Conservation (phyloP, 2,113 vertebrate species). For the Mesitornis unicolor region DNA sequence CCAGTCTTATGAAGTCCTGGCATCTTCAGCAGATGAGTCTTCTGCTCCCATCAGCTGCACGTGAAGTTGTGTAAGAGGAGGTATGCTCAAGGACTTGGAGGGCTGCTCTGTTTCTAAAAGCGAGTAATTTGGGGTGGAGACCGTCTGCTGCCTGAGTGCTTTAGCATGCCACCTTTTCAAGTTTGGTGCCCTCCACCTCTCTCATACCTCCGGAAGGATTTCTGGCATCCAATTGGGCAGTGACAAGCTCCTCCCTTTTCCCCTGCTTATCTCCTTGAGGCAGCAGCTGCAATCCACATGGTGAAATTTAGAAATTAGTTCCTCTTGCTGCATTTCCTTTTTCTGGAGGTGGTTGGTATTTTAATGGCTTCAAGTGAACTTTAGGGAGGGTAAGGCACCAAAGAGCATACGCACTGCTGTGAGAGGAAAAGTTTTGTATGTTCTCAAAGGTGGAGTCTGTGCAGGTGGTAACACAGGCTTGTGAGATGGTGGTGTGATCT, state of each 20-base stretch:
- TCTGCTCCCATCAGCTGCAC: background rate
- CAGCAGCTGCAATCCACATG: accelerated
- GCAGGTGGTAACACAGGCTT: accelerated
- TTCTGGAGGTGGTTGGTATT: background rate
- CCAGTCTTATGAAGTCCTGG: background rate
- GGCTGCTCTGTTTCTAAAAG: background rate
- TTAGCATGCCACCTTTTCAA: background rate
- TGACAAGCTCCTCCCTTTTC: background rate
- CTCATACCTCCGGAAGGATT: background rate
- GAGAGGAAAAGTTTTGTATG: background rate
- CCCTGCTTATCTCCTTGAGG: background rate
- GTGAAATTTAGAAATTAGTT: background rate
- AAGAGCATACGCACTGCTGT: background rate
- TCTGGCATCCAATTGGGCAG: accelerated
- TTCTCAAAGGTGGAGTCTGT: background rate
- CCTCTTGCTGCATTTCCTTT: background rate
- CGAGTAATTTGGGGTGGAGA: background rate
- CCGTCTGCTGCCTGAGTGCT: background rate
- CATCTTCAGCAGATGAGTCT: background rate
- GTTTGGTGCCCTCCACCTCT: background rate
- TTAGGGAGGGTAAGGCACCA: background rate
- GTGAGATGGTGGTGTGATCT: background rate
- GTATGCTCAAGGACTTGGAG: background rate
- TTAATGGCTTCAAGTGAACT: background rate
- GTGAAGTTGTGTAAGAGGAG: background rate